These are phyloP conservation scores for Cyclura pinguis DNA, from an alignment of 2,797 vertebrate genomes.

Conservation along the genomic window DNA sequence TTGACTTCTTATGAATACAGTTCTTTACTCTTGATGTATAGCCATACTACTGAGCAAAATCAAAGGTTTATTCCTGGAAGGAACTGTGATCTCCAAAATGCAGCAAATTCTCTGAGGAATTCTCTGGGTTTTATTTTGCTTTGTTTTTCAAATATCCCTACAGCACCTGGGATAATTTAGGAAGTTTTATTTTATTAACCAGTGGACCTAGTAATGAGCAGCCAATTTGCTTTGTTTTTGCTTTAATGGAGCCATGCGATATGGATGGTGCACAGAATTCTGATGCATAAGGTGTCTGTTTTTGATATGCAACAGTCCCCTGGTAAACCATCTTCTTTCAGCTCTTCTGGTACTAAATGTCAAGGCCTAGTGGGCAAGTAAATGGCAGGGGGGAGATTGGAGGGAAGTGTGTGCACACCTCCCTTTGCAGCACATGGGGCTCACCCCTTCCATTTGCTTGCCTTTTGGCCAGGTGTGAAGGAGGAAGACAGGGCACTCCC, in stretches of 20 bases:
- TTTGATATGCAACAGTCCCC: not conserved
- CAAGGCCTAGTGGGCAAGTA: not conserved
- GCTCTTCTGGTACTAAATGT: not conserved
- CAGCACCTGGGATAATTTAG: not conserved
- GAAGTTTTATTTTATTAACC: not conserved
- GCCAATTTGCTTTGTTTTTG: not conserved
- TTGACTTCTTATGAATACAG: not conserved
- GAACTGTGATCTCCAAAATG: slow-evolving; percentile 20
- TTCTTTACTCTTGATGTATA: slow-evolving; percentile 27
- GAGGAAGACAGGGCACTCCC: too few relatives aligned
- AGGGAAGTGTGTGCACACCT: too few relatives aligned
- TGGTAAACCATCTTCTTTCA: not conserved
- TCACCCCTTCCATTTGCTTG: too few relatives aligned
- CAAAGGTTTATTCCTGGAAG: slow-evolving; percentile 42
- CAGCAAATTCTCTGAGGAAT: slow-evolving; percentile 30
- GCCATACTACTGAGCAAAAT: not conserved
- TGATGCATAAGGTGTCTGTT: not conserved
- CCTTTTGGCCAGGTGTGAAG: too few relatives aligned
- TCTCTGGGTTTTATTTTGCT: not conserved
- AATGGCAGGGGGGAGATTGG: too few relatives aligned
- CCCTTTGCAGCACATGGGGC: too few relatives aligned
- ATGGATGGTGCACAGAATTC: not conserved
- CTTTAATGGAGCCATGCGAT: not conserved
- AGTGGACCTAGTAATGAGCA: not conserved
- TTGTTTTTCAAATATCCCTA: too few relatives aligned